Evolutionary conservation across 2,888 invertebrate species (phyloP).

Genomic region (Cheilosia grossa): DNA sequence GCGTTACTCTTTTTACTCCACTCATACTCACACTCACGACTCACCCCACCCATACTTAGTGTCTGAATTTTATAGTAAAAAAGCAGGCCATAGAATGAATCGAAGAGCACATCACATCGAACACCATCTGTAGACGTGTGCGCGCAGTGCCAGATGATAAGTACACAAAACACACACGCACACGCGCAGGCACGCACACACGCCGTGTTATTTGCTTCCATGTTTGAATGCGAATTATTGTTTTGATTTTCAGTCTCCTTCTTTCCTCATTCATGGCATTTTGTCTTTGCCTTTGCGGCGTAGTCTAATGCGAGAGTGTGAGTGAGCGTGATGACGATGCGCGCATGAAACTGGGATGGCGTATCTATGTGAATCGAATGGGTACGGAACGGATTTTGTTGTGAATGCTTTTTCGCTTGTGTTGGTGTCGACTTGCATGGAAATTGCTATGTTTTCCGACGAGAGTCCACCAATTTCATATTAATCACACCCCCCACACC

Average conservation of each 20-base stretch:
- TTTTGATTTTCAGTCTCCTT: constrained; percentile 67
- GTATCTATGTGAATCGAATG: constrained; percentile 5
- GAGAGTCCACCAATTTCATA: constrained; percentile 18
- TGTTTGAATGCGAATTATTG: constrained; percentile 66
- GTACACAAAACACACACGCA: background rate
- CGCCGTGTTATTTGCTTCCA: background rate
- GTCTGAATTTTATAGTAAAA: constrained; percentile 6
- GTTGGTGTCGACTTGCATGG: constrained; percentile 4
- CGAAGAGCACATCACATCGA: too few species aligned
- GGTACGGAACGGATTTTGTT: constrained; percentile 29
- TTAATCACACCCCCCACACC: constrained; percentile 20
- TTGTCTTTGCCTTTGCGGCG: constrained; percentile 65
- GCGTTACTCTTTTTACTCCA: constrained; percentile 41
- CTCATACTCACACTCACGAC: background rate
- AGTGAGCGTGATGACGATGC: constrained; percentile 33
- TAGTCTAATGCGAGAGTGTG: constrained; percentile 26
- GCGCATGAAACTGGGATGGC: constrained; percentile 39
- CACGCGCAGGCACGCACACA: background rate
- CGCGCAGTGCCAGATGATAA: background rate
- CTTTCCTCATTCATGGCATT: constrained; percentile 71
- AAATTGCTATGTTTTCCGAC: constrained; percentile 19
- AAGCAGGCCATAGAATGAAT: background rate
- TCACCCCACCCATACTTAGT: too few species aligned
- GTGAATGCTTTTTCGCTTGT: constrained; percentile 27
- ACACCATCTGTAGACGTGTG: background rate